phyloP scores from a whole-genome alignment of 2,888 invertebrate genomes.

The Rapana venosa region DNA sequence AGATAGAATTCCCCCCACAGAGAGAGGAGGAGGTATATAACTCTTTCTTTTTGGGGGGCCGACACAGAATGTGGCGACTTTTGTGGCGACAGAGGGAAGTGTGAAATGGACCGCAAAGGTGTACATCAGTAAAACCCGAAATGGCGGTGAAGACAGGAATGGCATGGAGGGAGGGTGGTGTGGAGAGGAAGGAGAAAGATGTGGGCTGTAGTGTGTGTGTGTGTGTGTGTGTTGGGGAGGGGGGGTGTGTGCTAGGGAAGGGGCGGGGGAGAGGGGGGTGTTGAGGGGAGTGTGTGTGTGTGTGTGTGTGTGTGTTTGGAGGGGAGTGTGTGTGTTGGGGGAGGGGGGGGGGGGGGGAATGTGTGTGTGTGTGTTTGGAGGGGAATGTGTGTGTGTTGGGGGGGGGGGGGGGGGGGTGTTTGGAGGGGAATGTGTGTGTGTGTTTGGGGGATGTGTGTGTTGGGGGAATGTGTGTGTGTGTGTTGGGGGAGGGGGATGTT shows the following conservation, averaged over 20 bases:
- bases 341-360: too few relatives aligned
- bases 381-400: too few relatives aligned
- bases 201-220: background rate
- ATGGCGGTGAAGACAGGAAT: background rate
- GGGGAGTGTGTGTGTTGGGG: background rate
- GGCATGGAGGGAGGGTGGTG: background rate
- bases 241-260: background rate
- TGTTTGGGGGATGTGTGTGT: too few relatives aligned
- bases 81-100: background rate
- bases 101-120: background rate
- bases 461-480: too few relatives aligned
- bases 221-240: background rate
- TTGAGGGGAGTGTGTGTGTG: background rate
- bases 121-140: background rate
- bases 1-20: constrained; percentile 5
- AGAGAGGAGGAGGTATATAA: background rate
- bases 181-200: background rate
- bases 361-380: too few relatives aligned
- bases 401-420: too few relatives aligned
- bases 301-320: background rate
- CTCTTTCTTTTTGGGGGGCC: background rate
- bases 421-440: too few relatives aligned
- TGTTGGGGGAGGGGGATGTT: too few relatives aligned
- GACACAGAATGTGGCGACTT: background rate
- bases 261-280: too few relatives aligned